phyloP scores from a whole-genome alignment of 2,113 vertebrate genomes.

The Paracanthobrama guichenoti region DNA sequence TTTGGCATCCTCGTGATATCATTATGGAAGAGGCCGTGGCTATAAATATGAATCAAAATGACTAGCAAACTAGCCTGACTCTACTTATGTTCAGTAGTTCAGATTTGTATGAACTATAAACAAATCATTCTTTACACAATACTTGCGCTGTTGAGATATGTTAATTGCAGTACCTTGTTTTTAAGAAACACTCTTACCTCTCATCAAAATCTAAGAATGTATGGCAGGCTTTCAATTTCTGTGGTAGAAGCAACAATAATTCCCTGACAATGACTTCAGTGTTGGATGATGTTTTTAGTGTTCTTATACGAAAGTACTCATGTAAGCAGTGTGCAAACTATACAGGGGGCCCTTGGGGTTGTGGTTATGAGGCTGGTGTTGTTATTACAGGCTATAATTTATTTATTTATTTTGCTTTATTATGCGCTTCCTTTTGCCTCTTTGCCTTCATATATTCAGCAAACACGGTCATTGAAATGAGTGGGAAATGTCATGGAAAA shows the following conservation, averaged over 20 bases:
- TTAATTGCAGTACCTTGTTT: slow-evolving; percentile 12
- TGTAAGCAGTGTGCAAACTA: not conserved
- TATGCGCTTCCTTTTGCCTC: too few relatives aligned
- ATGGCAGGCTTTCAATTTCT: slow-evolving; percentile 3
- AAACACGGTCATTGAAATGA: not conserved
- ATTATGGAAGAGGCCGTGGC: not conserved
- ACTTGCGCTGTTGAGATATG: not conserved
- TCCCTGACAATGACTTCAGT: slow-evolving; percentile 14
- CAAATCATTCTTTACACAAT: slow-evolving; percentile 26
- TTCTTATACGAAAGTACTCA: not conserved
- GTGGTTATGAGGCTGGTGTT: not conserved
- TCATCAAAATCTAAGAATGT: slow-evolving; percentile 40
- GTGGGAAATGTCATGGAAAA: not conserved
- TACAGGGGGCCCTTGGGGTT: not conserved
- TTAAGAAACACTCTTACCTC: not conserved
- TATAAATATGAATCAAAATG: slow-evolving; percentile 39
- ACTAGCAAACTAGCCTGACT: slow-evolving; percentile 18
- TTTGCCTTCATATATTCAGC: not conserved
- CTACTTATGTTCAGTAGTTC: slow-evolving; percentile 2
- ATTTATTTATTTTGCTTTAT: not conserved
- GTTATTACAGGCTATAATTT: not conserved
- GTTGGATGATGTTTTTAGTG: not conserved
- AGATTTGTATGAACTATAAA: slow-evolving; percentile 30
- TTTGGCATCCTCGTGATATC: slow-evolving; percentile 42
- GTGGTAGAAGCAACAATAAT: slow-evolving; percentile 1